These are phyloP conservation scores for Drosophila nigritarsus DNA, from an alignment of 2,888 invertebrate genomes.

Conservation along the genomic window DNA sequence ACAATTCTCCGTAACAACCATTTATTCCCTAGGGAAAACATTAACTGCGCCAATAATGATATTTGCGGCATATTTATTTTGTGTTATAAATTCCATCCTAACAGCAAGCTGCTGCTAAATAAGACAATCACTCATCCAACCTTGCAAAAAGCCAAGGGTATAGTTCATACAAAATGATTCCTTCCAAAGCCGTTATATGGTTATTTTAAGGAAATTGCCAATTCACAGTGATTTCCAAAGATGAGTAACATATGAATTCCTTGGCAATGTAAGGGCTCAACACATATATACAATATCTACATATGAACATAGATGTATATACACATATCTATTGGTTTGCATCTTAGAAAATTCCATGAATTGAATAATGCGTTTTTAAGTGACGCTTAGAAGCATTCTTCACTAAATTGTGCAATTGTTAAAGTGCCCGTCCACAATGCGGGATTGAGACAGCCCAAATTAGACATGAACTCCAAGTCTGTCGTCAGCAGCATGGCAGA, in stretches of 20 bases:
- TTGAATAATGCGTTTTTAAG: conserved; percentile 82
- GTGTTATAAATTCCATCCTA: conserved; percentile 23
- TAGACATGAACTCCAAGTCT: conserved; percentile 50
- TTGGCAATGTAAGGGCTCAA: not conserved
- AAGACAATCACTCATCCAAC: conserved; percentile 44
- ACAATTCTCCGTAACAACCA: conserved; percentile 33
- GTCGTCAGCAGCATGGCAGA: conserved; percentile 41
- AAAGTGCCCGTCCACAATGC: conserved; percentile 49
- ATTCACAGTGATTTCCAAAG: not conserved
- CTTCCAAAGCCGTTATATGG: not conserved
- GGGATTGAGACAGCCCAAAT: conserved; percentile 42
- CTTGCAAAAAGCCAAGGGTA: not conserved
- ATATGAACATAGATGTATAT: not conserved
- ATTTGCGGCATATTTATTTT: conserved; percentile 51
- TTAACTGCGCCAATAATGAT: conserved; percentile 35
- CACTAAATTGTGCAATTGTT: conserved; percentile 81
- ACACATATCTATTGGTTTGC: conserved; percentile 22
- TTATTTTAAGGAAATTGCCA: not conserved
- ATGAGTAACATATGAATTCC: not conserved
- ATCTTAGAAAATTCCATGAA: conserved; percentile 57
- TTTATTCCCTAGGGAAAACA: conserved; percentile 15
- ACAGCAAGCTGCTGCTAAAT: conserved; percentile 13
- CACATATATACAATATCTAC: not conserved
- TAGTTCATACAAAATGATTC: not conserved
- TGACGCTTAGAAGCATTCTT: conserved; percentile 82